Evolutionary conservation across 2,113 vertebrate species (phyloP).

Genomic region (Nothobranchius kuhntae): DNA sequence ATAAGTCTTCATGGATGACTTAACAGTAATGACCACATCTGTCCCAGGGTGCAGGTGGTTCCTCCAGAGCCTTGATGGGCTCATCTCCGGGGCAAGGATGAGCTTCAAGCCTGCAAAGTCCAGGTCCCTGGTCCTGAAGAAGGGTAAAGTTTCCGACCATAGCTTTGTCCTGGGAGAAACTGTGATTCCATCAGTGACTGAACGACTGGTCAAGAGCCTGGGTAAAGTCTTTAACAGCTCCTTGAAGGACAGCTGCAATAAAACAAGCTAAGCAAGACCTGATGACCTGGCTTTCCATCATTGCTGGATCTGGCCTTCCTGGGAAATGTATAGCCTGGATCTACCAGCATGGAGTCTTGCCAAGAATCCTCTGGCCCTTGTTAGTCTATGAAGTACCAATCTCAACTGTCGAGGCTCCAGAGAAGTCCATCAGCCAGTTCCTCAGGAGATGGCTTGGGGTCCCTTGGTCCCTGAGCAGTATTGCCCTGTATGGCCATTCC

Average conservation of each 20-base stretch:
- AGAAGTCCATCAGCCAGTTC: too few species aligned
- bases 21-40: background rate
- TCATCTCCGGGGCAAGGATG: background rate
- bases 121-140: too few species aligned
- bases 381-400: too few species aligned
- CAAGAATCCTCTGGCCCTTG: too few species aligned
- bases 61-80: background rate
- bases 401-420: too few species aligned
- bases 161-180: background rate
- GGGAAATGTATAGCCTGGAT: slow-evolving; percentile 9
- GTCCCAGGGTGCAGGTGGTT: background rate
- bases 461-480: too few species aligned
- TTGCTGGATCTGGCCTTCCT: slow-evolving; percentile 2
- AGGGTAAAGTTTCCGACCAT: too few species aligned
- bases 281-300: background rate
- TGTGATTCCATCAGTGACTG: background rate
- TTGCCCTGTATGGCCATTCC: too few species aligned
- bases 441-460: too few species aligned
- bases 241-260: background rate
- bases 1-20: background rate
- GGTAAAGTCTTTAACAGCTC: slow-evolving; percentile 8
- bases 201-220: slow-evolving; percentile 5
- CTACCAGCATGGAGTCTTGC: background rate
- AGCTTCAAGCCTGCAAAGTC: background rate
- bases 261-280: background rate